These are phyloP conservation scores for Sphaeramia orbicularis DNA, from an alignment of 2,797 vertebrate genomes.

Conservation along the genomic window DNA sequence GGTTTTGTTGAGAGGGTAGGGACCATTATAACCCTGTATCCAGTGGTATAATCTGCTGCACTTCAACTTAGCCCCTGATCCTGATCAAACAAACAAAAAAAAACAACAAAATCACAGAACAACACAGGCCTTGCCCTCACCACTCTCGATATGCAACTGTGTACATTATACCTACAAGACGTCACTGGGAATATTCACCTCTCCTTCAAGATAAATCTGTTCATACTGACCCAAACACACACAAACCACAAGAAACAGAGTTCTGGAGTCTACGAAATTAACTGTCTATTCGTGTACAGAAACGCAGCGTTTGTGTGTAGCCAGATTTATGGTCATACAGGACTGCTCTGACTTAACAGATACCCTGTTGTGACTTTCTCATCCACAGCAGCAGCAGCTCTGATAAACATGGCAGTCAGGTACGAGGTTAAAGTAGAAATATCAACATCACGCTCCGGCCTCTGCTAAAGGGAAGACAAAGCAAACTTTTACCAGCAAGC, in stretches of 20 bases:
- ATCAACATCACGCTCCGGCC: slow-evolving; percentile 61
- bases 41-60: slow-evolving; percentile 42
- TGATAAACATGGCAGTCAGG: slow-evolving; percentile 67
- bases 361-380: slow-evolving; percentile 11
- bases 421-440: slow-evolving; percentile 63
- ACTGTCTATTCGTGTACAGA: slow-evolving; percentile 27
- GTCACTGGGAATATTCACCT: not conserved
- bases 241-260: slow-evolving; percentile 8
- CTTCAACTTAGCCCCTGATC: slow-evolving; percentile 26
- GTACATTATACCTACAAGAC: slow-evolving; percentile 42
- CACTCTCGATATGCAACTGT: slow-evolving; percentile 37
- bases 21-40: slow-evolving; percentile 43
- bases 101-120: slow-evolving; percentile 42
- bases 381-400: slow-evolving; percentile 23
- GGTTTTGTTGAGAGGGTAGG: slow-evolving; percentile 48
- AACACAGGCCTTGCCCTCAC: slow-evolving; percentile 35
- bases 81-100: slow-evolving; percentile 22
- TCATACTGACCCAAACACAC: not conserved
- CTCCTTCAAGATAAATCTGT: not conserved
- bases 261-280: slow-evolving; percentile 16
- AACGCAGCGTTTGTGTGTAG: slow-evolving; percentile 5
- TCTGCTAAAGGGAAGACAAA: slow-evolving; percentile 54
- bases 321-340: not conserved
- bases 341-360: not conserved
- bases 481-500: slow-evolving; percentile 74